These are phyloP conservation scores for Galleria mellonella DNA, from an alignment of 1,140 invertebrate species.

Conservation along the genomic window DNA sequence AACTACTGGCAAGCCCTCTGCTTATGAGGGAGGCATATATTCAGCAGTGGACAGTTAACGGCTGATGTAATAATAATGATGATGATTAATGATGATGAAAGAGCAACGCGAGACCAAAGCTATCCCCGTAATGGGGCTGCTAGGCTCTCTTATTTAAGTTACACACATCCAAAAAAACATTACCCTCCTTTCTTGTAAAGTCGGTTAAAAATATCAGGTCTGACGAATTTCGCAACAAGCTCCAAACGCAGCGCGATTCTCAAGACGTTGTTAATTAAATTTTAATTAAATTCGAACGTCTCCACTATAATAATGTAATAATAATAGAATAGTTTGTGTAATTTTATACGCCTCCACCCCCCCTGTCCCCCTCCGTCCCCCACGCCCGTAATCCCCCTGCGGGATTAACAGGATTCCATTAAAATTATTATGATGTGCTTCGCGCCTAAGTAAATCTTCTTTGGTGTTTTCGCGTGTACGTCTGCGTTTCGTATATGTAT, in stretches of 20 bases:
- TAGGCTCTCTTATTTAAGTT: no score
- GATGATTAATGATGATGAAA: no score
- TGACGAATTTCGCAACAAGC: not conserved
- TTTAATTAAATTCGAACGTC: slow-evolving; percentile 33
- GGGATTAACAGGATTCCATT: slow-evolving; percentile 50
- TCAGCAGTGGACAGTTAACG: no score
- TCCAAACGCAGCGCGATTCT: not conserved
- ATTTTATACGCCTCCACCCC: slow-evolving; percentile 31
- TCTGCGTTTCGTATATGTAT: no score
- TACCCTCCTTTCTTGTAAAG: no score
- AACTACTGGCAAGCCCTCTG: no score
- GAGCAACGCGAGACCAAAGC: no score
- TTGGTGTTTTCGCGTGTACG: not conserved
- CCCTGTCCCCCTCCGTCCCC: slow-evolving; percentile 11
- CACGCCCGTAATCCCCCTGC: slow-evolving; percentile 2
- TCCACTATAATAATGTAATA: slow-evolving; percentile 23
- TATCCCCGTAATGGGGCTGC: no score
- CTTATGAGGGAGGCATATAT: no score
- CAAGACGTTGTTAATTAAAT: slow-evolving; percentile 25
- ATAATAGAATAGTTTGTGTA: slow-evolving; percentile 29
- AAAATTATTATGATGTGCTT: slow-evolving; percentile 38
- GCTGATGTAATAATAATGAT: no score
- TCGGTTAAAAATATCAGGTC: no score
- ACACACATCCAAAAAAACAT: no score
- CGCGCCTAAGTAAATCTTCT: slow-evolving; percentile 16